phyloP scores from a whole-genome alignment of 1,140 invertebrate genomes.

The Bombus terrestris region DNA sequence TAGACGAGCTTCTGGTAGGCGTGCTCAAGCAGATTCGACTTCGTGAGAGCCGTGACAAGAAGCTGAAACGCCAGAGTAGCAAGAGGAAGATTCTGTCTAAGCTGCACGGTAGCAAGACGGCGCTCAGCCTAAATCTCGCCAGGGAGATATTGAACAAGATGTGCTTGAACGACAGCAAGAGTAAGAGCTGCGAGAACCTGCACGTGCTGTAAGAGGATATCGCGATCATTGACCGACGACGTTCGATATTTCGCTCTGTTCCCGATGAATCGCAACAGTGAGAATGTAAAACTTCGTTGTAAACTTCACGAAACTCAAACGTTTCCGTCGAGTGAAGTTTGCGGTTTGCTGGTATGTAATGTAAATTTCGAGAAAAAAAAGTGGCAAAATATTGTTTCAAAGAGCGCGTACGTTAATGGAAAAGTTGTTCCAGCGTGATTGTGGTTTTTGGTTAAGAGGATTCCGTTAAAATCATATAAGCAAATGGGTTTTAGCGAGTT shows the following conservation, averaged over 20 bases:
- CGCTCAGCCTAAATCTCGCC: conserved; percentile 89
- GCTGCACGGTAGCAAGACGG: conserved; percentile 86
- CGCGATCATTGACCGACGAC: neutral
- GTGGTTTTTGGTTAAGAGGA: neutral
- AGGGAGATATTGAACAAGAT: conserved; percentile 92
- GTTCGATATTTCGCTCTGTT: neutral
- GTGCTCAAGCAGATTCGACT: conserved; percentile 92
- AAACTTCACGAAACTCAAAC: neutral
- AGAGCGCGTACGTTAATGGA: neutral
- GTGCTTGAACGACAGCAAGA: conserved; percentile 93
- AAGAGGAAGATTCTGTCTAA: conserved; percentile 84
- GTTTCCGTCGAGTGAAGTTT: neutral
- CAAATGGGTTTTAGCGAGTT: neutral
- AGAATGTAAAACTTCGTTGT: neutral
- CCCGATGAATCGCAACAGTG: neutral
- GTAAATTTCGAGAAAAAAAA: neutral
- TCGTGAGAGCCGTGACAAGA: conserved; percentile 88
- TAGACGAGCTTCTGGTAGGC: conserved; percentile 94
- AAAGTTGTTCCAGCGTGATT: neutral
- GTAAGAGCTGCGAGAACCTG: conserved; percentile 95
- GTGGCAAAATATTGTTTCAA: neutral
- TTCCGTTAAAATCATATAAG: neutral
- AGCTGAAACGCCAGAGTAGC: conserved; percentile 82
- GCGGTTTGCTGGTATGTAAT: neutral
- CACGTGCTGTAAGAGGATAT: conserved; percentile 89